Evolutionary conservation across 2,888 invertebrate species (phyloP).

Genomic region (Tyria jacobaeae): DNA sequence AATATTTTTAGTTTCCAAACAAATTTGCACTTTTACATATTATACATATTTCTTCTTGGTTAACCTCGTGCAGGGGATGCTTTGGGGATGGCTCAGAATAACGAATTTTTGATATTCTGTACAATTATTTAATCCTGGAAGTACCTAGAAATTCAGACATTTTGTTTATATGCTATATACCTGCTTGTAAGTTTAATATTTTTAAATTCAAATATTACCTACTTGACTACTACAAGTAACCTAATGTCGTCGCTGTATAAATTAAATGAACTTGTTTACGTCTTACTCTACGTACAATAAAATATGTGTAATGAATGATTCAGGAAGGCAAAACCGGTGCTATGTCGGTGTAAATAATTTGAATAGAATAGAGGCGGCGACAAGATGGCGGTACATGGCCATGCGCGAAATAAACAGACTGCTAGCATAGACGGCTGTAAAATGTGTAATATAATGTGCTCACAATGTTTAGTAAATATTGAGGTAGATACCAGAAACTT

Average conservation of each 20-base stretch:
- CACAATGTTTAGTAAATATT: conserved; percentile 34
- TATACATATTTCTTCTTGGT: no score
- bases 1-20: background rate
- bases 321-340: conserved; percentile 32
- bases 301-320: conserved; percentile 12
- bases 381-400: conserved; percentile 40
- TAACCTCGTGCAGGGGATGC: no score
- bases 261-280: conserved; percentile 6
- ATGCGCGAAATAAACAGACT: conserved; percentile 30
- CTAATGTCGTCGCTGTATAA: background rate
- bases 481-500: conserved; percentile 8
- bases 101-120: background rate
- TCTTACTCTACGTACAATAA: conserved; percentile 1
- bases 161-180: background rate
- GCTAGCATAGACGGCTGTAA: conserved; percentile 20
- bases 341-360: conserved; percentile 28
- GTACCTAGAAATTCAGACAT: background rate
- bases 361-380: conserved; percentile 30
- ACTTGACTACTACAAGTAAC: background rate
- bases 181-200: background rate
- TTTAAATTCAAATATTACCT: background rate
- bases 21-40: background rate
- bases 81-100: background rate
- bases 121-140: background rate
- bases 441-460: conserved; percentile 33